Evolutionary conservation across 2,888 invertebrate genomes (phyloP).

Genomic region (Timandra comae): DNA sequence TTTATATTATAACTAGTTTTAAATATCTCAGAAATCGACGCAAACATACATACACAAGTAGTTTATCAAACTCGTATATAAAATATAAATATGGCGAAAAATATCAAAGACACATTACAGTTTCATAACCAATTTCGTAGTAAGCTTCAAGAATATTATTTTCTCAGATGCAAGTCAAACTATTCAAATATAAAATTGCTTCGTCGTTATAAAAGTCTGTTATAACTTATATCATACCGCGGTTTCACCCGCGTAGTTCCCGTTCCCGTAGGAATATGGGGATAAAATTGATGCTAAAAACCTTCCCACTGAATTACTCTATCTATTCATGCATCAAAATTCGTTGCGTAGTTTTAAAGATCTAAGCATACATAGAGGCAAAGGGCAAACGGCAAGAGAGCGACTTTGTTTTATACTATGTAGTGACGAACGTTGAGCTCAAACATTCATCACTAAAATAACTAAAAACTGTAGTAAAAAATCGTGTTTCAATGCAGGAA

Average conservation of each 20-base stretch:
- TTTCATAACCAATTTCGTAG: background rate
- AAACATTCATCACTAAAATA: constrained; percentile 14
- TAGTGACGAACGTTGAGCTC: constrained; percentile 5
- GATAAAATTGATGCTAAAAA: too few species aligned
- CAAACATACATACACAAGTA: background rate
- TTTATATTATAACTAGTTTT: too few species aligned
- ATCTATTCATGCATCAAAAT: too few species aligned
- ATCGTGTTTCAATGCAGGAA: constrained; percentile 18
- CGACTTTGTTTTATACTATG: constrained; percentile 9
- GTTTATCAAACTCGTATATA: background rate
- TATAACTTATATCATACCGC: too few species aligned
- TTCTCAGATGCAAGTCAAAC: background rate
- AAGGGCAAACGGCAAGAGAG: too few species aligned
- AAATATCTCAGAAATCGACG: too few species aligned
- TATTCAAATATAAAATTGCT: background rate
- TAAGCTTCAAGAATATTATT: background rate
- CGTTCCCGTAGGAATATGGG: too few species aligned
- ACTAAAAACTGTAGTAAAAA: constrained; percentile 12
- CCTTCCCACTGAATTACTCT: too few species aligned
- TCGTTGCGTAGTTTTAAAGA: too few species aligned
- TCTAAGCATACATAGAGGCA: too few species aligned
- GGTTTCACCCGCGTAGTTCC: too few species aligned
- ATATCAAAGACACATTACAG: background rate
- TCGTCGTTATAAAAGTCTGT: constrained; percentile 2
- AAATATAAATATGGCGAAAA: background rate